Conservation (phyloP, 1,140 invertebrate genomes). For the Drosophila sproati region DNA sequence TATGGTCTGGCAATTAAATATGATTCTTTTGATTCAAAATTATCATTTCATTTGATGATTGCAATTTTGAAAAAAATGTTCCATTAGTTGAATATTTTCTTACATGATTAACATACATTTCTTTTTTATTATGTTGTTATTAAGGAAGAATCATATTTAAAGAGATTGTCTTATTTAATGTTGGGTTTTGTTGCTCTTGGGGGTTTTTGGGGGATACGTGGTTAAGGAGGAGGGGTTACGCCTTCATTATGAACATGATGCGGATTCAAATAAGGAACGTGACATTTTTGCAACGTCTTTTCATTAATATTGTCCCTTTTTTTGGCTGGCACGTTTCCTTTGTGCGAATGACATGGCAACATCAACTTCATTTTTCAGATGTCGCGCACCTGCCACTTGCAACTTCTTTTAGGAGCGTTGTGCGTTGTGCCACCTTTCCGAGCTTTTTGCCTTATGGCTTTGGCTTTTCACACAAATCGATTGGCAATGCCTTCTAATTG, state of each 20-base stretch:
- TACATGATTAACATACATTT: no score
- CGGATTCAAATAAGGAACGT: slow-evolving; percentile 45
- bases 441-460: slow-evolving; percentile 65
- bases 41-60: no score
- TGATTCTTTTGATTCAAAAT: no score
- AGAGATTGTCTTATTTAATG: not conserved
- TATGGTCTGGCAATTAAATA: no score
- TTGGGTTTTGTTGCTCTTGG: not conserved
- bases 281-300: slow-evolving; percentile 54
- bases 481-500: slow-evolving; percentile 82
- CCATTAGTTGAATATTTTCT: no score
- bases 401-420: slow-evolving; percentile 49
- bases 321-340: slow-evolving; percentile 31
- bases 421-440: slow-evolving; percentile 58
- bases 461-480: slow-evolving; percentile 81
- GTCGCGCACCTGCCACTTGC: slow-evolving; percentile 67
- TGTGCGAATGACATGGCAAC: slow-evolving; percentile 71
- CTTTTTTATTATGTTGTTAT: no score
- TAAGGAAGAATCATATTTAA: not conserved
- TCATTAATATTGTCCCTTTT: slow-evolving; percentile 52
- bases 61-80: no score
- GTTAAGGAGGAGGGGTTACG: not conserved
- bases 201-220: no score
- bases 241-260: slow-evolving; percentile 41
- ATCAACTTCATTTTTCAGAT: slow-evolving; percentile 77